Base-by-base conservation (phyloP, 1,140 invertebrate species). In the Polyergus mexicanus region DNA sequence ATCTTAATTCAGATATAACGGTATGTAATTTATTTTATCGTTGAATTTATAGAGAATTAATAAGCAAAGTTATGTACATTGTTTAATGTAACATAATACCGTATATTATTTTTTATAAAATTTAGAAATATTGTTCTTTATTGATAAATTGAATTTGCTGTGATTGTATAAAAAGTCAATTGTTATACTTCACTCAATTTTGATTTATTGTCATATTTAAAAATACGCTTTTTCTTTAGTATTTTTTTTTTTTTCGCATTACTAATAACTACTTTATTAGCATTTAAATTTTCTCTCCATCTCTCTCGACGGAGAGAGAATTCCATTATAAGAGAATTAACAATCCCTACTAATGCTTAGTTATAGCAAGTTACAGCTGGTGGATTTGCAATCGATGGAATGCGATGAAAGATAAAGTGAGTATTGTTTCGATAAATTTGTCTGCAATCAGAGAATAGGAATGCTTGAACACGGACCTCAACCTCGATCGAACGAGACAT, bases 371-470 rank as follows among this genome's bases (percentile, higher is more conserved):
- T 47, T 19, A 35, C 77, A 44, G 32, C 32, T 22, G 38, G 35
- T 41, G 22, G 16, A n/a, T 58, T 58, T 38, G 47, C 66, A 22
- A 11, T 44, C 54, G 66, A 83, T 83, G 68, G 54, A 83, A 83
- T 83, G 78, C 38, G 13, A 51, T 51, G 47, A 54, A 38, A 69
- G 54, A 83, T 72, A 60, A 72, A 60, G 13, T 44, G 13, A 51
- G 22, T 22, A 83, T 83, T 83, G 78, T 72, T 83, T 83, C 78
- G 68, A 83, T 83, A 60, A 83, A 83, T 83, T 83, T 83, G 68
- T 83, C 78, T 72, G 32, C 3, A 83, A 81, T 60, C 66, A 44
- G 22, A 44, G 66, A 83, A 71, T 41, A 54, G 77, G 35, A 81
- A 83, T 83, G 66, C 19, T 35, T 35, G 28, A 16, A 16, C 32